Evolutionary conservation across 2,113 vertebrate species (phyloP).

Genomic region (Bathybates hornii): DNA sequence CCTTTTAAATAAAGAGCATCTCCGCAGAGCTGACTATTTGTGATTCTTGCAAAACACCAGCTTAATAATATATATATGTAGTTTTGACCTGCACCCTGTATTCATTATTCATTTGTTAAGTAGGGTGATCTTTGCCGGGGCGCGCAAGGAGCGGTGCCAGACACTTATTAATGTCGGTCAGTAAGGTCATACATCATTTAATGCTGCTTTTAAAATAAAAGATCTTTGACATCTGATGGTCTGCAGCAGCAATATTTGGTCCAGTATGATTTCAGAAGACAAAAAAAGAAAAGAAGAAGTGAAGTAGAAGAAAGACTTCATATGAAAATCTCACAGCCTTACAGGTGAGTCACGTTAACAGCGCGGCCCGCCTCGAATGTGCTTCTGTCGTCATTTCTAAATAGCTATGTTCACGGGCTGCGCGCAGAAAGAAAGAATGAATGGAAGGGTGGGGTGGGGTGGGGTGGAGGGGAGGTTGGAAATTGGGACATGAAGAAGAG

Average conservation of each 20-base stretch:
- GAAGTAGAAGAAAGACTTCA: neutral
- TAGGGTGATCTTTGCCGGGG: neutral
- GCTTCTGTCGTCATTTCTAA: constrained; percentile 35
- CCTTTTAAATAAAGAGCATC: neutral
- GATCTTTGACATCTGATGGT: neutral
- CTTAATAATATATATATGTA: constrained; percentile 9
- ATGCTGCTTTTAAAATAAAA: constrained; percentile 43
- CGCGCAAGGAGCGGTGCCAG: neutral
- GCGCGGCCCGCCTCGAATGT: neutral
- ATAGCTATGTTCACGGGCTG: constrained; percentile 19
- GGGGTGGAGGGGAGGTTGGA: neutral
- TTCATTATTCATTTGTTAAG: constrained; percentile 37
- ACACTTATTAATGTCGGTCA: constrained; percentile 21
- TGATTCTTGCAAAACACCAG: neutral
- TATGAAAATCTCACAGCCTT: neutral
- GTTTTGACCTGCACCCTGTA: neutral
- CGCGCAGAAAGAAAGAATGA: constrained; percentile 37
- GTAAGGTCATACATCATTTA: constrained; percentile 40
- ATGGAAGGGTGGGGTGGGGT: neutral
- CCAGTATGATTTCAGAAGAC: neutral
- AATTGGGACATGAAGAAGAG: constrained; percentile 55
- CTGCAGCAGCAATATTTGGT: neutral
- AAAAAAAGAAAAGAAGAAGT: neutral
- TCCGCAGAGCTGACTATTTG: neutral
- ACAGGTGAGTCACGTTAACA: constrained; percentile 53